Evolutionary conservation across 2,888 invertebrate genomes (phyloP).

Genomic region (Philereme vetulata): DNA sequence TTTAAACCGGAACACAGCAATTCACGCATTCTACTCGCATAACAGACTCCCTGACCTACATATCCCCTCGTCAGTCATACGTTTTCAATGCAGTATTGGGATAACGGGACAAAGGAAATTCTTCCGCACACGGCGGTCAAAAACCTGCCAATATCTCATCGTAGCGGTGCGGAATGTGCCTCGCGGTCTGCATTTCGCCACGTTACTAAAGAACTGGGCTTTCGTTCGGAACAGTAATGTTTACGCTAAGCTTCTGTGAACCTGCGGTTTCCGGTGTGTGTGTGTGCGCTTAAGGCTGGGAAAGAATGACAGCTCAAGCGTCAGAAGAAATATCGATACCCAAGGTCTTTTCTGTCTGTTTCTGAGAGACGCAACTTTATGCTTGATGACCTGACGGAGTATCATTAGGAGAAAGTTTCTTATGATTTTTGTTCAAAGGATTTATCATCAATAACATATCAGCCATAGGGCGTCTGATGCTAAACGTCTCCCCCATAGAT

Average conservation of each 20-base stretch:
- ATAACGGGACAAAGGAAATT: constrained; percentile 55
- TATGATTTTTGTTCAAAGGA: no score
- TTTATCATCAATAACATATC: no score
- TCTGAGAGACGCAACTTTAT: no score
- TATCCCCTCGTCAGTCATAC: background rate
- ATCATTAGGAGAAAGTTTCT: no score
- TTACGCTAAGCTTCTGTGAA: constrained; percentile 67
- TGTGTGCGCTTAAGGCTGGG: constrained; percentile 32
- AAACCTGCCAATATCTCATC: constrained; percentile 58
- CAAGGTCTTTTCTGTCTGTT: no score
- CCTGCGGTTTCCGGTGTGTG: constrained; percentile 64
- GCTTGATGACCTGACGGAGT: no score
- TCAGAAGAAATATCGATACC: background rate
- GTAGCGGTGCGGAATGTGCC: constrained; percentile 59
- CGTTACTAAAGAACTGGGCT: constrained; percentile 28
- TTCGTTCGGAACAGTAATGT: constrained; percentile 61
- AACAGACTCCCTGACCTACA: constrained; percentile 9
- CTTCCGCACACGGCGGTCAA: constrained; percentile 49
- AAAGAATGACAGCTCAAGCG: constrained; percentile 6
- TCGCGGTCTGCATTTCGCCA: constrained; percentile 49
- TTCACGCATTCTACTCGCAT: constrained; percentile 1
- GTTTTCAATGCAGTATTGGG: constrained; percentile 25
- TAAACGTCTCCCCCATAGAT: no score
- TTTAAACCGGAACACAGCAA: constrained; percentile 10
- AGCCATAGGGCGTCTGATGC: no score